These are phyloP conservation scores for Pteropus rufus DNA, from an alignment of 2,797 vertebrate genomes.

Conservation along the genomic window DNA sequence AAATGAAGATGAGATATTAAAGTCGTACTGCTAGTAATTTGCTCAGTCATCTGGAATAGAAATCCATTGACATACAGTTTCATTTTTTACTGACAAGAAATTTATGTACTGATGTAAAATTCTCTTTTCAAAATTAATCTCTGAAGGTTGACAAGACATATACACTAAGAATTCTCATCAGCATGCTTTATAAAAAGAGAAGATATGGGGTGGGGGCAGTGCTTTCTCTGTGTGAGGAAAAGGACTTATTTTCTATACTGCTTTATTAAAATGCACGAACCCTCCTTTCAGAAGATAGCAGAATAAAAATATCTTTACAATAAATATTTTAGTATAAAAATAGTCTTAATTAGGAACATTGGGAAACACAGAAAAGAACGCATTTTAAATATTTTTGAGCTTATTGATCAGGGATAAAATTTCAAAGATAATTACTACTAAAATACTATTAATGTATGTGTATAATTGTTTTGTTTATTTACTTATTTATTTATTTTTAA, in stretches of 20 bases:
- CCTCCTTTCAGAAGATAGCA: not conserved
- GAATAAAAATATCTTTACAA: not conserved
- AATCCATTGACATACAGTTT: not conserved
- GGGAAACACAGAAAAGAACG: not conserved
- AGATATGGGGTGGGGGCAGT: rapidly evolving
- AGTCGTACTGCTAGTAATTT: not conserved
- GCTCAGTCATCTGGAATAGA: slow-evolving; percentile 34
- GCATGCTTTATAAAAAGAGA: not conserved
- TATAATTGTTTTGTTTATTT: not conserved
- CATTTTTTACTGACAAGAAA: slow-evolving; percentile 42
- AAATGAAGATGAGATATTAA: slow-evolving; percentile 30
- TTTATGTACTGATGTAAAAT: slow-evolving; percentile 36
- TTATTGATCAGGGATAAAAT: not conserved
- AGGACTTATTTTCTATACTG: not conserved
- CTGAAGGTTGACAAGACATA: not conserved
- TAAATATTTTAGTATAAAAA: not conserved
- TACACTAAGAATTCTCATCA: not conserved
- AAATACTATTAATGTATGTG: not conserved
- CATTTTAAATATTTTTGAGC: not conserved
- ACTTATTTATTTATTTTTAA: not conserved
- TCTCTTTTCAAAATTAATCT: slow-evolving; percentile 32
- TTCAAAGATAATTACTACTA: not conserved
- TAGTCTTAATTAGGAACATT: not conserved
- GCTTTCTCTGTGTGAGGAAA: not conserved
- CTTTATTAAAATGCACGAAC: not conserved